Evolutionary conservation across 2,113 vertebrate genomes (phyloP).

Genomic region (Psittacus erithacus): DNA sequence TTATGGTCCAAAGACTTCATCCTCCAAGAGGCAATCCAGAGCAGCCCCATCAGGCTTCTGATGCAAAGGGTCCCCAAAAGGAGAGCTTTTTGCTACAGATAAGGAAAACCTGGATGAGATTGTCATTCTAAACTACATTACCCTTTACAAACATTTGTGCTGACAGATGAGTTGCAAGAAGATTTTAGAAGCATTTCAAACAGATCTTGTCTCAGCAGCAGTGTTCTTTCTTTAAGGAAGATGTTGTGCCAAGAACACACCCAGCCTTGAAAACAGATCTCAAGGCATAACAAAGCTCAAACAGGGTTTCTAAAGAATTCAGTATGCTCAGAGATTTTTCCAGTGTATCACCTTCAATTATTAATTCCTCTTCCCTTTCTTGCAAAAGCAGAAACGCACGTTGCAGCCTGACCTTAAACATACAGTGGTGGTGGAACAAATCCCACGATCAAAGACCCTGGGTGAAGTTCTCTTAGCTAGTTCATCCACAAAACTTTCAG

Average conservation of each 20-base stretch:
- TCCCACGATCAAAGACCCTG: neutral
- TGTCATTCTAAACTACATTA: conserved; percentile 20
- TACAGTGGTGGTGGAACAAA: neutral
- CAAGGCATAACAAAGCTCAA: neutral
- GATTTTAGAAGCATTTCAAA: conserved; percentile 38
- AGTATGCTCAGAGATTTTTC: neutral
- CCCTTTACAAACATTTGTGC: conserved; percentile 1
- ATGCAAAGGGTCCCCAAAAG: neutral
- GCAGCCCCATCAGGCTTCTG: neutral
- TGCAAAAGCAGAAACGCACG: neutral
- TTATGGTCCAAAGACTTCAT: neutral
- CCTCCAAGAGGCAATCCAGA: neutral
- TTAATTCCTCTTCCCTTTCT: neutral
- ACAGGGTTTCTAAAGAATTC: conserved; percentile 9
- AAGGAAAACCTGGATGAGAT: conserved; percentile 3
- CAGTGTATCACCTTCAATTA: neutral
- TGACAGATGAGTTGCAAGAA: conserved; percentile 44
- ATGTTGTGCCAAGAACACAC: conserved; percentile 36
- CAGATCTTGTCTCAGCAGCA: neutral
- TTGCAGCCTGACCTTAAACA: neutral
- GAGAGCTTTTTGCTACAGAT: neutral
- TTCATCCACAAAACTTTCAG: conserved; percentile 5
- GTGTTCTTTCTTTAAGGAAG: conserved; percentile 3
- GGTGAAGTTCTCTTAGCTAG: neutral
- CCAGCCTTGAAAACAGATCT: conserved; percentile 25